Evolutionary conservation across 2,888 invertebrate genomes (phyloP), one percentile per base, ranked within the genome.

Genomic region (Diarsia mendica): DNA sequence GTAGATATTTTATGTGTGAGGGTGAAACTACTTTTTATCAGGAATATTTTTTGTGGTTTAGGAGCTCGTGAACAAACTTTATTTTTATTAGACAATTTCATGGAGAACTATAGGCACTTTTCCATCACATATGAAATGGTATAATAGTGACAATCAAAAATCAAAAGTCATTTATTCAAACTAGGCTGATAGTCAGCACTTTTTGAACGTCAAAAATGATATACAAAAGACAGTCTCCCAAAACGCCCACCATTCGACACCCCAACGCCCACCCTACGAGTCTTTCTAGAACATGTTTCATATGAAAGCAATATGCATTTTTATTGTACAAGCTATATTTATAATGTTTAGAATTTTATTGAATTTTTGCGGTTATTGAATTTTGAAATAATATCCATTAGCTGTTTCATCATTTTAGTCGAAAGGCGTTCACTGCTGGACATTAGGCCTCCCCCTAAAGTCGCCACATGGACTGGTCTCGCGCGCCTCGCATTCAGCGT

Each of bases 21-120:
- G 68, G 76, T 68, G 67, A 63, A 85, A 78, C 63, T 73, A 84
- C 71, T 83, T 78, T 82, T 85, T 85, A 72, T 77, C 65, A 51
- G 23, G 6, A 76, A 69, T 70, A 71, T 67, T 66, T 66, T 53
- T 68, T 20, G 46, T 61, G 5, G 61, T 67, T 28, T 51, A 33
- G 18, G 73, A 78, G 67, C 23, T 67, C n/a, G 8, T 13, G 13
- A 48, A 63, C 3, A 44, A n/a, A n/a, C 44, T 23, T 8, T n/a
- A 6, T 44, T 44, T 63, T 8, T 44, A 28, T 28, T 8, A 15
- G 15, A 28, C 6, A 55, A 55, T 58, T 58, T 58, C 28, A 28
- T 8, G 23, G 28, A 28, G 28, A 15, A 8, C 58, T 28, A 28
- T 23, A 23, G 15, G 15, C 8, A 15, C 15, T 15, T 58, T 28